phyloP scores from a whole-genome alignment of 2,113 vertebrate species.

The Leptosomus discolor region DNA sequence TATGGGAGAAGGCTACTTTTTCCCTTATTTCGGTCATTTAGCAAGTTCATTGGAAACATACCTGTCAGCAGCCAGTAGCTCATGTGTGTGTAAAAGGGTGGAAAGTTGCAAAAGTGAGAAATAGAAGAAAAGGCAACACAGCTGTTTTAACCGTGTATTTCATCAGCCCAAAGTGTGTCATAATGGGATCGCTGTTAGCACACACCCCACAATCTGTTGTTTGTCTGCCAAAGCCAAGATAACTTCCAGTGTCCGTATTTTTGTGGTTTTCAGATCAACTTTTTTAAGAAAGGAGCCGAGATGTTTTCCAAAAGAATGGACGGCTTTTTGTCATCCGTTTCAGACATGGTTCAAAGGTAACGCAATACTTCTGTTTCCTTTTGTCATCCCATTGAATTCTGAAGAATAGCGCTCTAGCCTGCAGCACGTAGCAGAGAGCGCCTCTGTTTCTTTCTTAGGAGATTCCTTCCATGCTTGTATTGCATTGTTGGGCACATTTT shows the following conservation, averaged over 20 bases:
- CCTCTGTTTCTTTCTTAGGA: neutral
- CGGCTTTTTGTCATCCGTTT: slow-evolving; percentile 84
- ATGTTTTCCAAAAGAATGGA: slow-evolving; percentile 92
- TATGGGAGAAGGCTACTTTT: neutral
- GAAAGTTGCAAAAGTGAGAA: neutral
- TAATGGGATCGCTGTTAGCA: neutral
- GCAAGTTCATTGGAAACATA: neutral
- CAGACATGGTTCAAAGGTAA: slow-evolving; percentile 90
- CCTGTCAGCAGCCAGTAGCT: neutral
- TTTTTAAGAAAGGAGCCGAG: slow-evolving; percentile 93
- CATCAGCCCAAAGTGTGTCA: rapidly evolving
- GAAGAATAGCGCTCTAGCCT: neutral
- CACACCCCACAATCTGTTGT: neutral
- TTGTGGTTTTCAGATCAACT: slow-evolving; percentile 82
- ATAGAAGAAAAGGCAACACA: neutral
- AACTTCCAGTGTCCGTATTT: neutral
- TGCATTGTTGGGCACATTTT: neutral
- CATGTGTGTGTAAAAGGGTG: neutral
- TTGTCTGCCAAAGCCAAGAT: neutral
- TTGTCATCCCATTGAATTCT: neutral
- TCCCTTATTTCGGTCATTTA: neutral
- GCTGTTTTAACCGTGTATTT: neutral
- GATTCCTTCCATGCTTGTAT: neutral
- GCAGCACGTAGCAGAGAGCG: rapidly evolving
- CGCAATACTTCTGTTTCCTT: neutral